Evolutionary conservation across 2,113 vertebrate genomes (phyloP).

Genomic region (Hypanus sabinus): DNA sequence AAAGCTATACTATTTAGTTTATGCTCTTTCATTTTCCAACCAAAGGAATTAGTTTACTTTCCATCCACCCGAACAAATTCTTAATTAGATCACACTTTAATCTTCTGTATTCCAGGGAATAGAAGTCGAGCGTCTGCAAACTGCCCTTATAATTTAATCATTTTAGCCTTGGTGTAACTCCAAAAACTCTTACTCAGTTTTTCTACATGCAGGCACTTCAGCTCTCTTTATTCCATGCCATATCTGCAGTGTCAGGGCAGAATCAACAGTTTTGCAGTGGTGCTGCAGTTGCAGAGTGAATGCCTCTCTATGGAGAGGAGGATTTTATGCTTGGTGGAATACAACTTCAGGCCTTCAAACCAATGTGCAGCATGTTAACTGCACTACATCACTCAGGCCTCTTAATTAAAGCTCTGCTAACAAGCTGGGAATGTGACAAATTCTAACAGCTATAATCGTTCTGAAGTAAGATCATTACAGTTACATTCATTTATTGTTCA

Average conservation of each 20-base stretch:
- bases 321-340: neutral
- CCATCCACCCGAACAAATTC: too few relatives aligned
- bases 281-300: neutral
- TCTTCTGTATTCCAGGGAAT: too few relatives aligned
- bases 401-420: neutral
- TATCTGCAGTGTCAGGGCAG: neutral
- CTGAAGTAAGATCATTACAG: neutral
- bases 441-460: neutral
- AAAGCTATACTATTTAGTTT: too few relatives aligned
- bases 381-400: neutral
- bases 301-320: neutral
- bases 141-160: too few relatives aligned
- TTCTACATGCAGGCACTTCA: neutral
- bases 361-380: neutral
- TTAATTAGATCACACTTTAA: too few relatives aligned
- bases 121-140: too few relatives aligned
- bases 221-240: neutral
- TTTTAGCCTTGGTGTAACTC: neutral
- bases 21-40: too few relatives aligned
- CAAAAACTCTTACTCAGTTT: neutral
- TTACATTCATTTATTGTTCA: neutral
- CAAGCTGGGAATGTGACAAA: neutral
- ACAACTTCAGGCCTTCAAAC: neutral
- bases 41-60: too few relatives aligned
- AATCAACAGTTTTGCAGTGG: neutral